These are phyloP conservation scores for Mustela lutreola DNA, from an alignment of 2,113 vertebrate genomes.

Conservation along the genomic window DNA sequence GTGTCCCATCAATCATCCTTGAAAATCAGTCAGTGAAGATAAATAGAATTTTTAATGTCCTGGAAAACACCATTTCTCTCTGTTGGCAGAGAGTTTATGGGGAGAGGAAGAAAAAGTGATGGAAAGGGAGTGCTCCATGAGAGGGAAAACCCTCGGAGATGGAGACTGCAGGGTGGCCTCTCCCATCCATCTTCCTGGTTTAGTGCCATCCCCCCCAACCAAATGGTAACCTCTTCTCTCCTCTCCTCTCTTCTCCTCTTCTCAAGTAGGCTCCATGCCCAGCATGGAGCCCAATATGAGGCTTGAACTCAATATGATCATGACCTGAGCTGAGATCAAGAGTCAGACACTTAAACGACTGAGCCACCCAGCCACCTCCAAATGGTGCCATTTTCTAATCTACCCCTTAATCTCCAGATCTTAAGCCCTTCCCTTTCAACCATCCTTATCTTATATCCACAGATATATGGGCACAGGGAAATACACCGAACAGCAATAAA, in stretches of 20 bases:
- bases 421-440: neutral
- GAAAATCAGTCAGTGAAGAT: slow-evolving; percentile 69
- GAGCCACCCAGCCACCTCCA: neutral
- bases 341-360: neutral
- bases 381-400: neutral
- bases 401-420: neutral
- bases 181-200: neutral
- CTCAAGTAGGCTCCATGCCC: neutral
- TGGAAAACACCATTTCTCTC: slow-evolving; percentile 56
- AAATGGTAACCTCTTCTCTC: neutral
- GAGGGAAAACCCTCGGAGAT: neutral
- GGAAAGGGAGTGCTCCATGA: neutral
- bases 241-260: too few species aligned
- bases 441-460: neutral
- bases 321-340: neutral
- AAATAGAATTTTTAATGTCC: slow-evolving; percentile 60
- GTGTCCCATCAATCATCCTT: slow-evolving; percentile 66
- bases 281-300: neutral
- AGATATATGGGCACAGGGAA: neutral
- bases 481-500: neutral
- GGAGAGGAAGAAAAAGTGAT: neutral
- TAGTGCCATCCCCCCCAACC: neutral
- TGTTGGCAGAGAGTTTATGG: neutral
- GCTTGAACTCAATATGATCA: neutral
- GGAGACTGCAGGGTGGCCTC: fast-evolving